phyloP scores from a whole-genome alignment of 2,113 vertebrate genomes.

The Clarias magur region DNA sequence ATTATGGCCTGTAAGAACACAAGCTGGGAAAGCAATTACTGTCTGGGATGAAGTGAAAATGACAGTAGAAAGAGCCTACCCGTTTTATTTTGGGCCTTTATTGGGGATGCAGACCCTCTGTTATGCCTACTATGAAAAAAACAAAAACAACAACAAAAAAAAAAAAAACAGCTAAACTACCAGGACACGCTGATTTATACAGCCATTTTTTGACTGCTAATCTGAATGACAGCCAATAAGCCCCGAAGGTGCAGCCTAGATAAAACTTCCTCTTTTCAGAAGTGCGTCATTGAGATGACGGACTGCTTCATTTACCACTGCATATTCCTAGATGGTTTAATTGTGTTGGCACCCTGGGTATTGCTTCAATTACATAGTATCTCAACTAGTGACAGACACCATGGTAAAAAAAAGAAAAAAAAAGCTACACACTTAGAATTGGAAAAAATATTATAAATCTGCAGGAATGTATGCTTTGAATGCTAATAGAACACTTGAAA shows the following conservation, averaged over 20 bases:
- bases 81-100: not conserved
- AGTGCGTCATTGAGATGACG: not conserved
- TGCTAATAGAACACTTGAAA: not conserved
- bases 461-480: not conserved
- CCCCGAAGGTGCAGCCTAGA: not conserved
- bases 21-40: conserved; percentile 29
- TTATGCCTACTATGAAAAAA: not conserved
- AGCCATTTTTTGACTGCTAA: not conserved
- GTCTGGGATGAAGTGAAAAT: conserved; percentile 33
- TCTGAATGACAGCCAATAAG: not conserved
- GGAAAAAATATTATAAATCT: conserved; percentile 7
- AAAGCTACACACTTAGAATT: not conserved
- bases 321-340: not conserved
- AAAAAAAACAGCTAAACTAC: not conserved
- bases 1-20: conserved; percentile 5
- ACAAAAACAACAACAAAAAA: too few relatives aligned
- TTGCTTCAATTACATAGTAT: not conserved
- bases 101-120: not conserved
- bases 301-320: not conserved
- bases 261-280: not conserved
- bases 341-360: not conserved
- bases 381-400: not conserved
- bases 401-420: not conserved
- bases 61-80: not conserved
- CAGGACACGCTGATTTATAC: not conserved